These are phyloP conservation scores for Drosophila austrosaltans DNA, from an alignment of 2,888 invertebrate species.

Conservation along the genomic window DNA sequence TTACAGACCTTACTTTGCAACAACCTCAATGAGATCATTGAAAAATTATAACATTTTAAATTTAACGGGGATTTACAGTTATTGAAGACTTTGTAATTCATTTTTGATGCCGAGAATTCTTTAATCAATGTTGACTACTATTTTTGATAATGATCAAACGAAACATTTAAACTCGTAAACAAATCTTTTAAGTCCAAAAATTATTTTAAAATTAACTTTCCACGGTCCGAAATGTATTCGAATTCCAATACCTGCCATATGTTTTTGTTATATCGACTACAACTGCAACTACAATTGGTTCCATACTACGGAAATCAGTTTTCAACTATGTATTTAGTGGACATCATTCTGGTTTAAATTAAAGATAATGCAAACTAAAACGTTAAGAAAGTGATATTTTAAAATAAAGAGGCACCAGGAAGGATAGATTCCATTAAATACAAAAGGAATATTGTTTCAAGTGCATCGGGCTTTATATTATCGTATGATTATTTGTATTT, in stretches of 20 bases:
- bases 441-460: background rate
- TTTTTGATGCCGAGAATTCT: background rate
- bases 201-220: too few species aligned
- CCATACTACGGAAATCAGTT: background rate
- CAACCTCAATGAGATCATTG: constrained; percentile 11
- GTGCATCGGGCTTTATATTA: background rate
- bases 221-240: too few species aligned
- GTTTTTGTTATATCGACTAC: too few species aligned
- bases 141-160: too few species aligned
- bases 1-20: constrained; percentile 33
- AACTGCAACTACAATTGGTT: too few species aligned
- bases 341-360: background rate
- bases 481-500: background rate
- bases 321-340: background rate
- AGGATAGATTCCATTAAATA: background rate
- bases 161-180: too few species aligned
- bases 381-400: background rate
- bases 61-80: background rate
- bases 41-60: background rate
- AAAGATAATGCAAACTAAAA: background rate
- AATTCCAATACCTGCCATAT: too few species aligned
- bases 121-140: too few species aligned
- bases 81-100: background rate
- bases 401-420: background rate
- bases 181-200: too few species aligned